A percentile compares a stretch with the other conserved stretches of the same genome.
Evolutionary conservation across 2,113 vertebrate genomes (phyloP).

Genomic region (Crotalus horridus): DNA sequence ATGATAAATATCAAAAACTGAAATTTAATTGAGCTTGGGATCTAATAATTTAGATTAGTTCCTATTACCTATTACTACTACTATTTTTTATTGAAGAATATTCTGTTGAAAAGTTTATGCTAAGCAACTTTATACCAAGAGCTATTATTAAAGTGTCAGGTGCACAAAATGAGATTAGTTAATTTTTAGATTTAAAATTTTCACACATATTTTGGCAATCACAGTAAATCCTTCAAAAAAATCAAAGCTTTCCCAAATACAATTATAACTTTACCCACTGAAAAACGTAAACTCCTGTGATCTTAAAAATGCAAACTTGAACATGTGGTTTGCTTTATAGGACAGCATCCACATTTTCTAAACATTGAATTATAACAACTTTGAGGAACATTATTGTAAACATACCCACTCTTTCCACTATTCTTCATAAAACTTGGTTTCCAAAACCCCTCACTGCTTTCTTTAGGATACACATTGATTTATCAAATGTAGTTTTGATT

Average conservation of each 20-base stretch:
- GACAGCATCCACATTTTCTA: neutral
- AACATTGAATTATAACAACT: neutral
- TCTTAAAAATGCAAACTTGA: neutral
- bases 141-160: neutral
- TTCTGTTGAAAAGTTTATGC: neutral
- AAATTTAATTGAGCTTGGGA: neutral
- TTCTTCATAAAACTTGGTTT: neutral
- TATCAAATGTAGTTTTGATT: neutral
- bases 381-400: neutral
- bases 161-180: neutral
- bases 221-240: neutral
- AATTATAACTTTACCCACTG: neutral
- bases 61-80: neutral
- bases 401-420: neutral
- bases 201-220: neutral
- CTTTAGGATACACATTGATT: neutral
- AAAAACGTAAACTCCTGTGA: neutral
- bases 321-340: neutral
- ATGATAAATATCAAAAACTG: neutral
- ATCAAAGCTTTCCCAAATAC: neutral
- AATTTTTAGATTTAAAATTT: neutral
- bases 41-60: neutral
- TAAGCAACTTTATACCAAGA: neutral
- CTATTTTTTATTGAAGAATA: neutral
- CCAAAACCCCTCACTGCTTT: neutral